phyloP scores from a whole-genome alignment of 2,113 vertebrate genomes.

The Sarotherodon lohbergeri region DNA sequence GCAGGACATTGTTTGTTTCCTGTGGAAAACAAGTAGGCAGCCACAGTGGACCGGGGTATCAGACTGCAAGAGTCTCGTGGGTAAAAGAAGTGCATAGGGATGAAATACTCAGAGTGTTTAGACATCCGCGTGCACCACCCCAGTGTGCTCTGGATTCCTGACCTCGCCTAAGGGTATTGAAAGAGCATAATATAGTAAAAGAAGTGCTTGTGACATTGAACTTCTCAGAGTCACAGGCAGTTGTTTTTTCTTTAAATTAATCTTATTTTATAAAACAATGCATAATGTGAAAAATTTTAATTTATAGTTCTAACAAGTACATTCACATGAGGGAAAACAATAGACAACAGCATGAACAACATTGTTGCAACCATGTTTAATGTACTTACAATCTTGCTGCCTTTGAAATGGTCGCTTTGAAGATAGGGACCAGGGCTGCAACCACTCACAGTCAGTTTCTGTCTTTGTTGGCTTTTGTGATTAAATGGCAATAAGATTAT shows the following conservation, averaged over 20 bases:
- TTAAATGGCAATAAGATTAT: background rate
- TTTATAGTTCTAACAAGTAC: background rate
- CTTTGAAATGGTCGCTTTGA: background rate
- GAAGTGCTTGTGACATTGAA: background rate
- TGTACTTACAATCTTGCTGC: background rate
- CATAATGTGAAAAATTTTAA: background rate
- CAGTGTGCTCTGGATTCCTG: background rate
- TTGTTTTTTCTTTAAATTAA: background rate
- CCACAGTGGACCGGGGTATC: constrained; percentile 3
- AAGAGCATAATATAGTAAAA: background rate
- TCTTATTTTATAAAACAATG: background rate
- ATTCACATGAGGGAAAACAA: background rate
- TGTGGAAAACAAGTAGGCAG: constrained; percentile 10
- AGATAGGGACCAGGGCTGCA: background rate
- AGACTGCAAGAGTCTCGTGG: background rate
- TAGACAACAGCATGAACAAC: background rate
- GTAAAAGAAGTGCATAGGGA: background rate
- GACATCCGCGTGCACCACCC: background rate
- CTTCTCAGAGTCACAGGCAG: background rate
- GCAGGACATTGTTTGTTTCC: constrained; percentile 44
- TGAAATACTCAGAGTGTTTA: background rate
- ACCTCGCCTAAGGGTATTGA: background rate
- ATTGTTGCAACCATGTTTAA: background rate
- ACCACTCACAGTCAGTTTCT: background rate
- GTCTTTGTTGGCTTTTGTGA: background rate